phyloP scores from a whole-genome alignment of 1,140 invertebrate species.

The Caenorhabditis brenneri region DNA sequence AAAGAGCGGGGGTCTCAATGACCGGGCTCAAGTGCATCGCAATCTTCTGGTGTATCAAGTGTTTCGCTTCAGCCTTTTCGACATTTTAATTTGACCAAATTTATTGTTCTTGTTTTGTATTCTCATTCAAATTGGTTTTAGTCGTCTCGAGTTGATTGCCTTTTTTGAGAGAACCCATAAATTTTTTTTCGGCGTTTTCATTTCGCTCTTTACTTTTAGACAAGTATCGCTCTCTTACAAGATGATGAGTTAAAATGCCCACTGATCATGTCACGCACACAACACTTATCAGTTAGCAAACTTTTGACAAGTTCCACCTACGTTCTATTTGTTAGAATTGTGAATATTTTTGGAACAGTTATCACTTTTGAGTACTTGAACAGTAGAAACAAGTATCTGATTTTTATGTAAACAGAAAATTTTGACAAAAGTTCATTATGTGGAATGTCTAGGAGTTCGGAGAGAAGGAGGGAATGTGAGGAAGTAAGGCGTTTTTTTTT shows the following conservation, averaged over 20 bases:
- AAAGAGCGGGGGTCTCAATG: slow-evolving; percentile 20
- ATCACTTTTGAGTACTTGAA: not conserved
- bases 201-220: not conserved
- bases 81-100: slow-evolving; percentile 34
- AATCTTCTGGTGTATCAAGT: slow-evolving; percentile 39
- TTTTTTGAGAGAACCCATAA: not conserved
- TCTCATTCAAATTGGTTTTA: not conserved
- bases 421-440: not conserved
- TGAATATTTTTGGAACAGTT: not conserved
- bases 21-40: slow-evolving; percentile 34
- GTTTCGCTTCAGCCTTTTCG: not conserved
- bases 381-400: not conserved
- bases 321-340: not conserved
- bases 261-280: not conserved
- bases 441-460: not conserved
- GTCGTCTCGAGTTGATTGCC: not conserved
- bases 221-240: not conserved
- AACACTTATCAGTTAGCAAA: slow-evolving; percentile 29
- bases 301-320: not conserved
- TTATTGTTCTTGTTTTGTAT: not conserved
- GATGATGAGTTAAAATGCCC: not conserved
- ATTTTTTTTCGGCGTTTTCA: not conserved
- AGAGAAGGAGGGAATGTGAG: too few species aligned
- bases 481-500: too few species aligned
- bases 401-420: not conserved